Evolutionary conservation across 2,797 vertebrate species (phyloP).

Genomic region (Xerus rutilus): DNA sequence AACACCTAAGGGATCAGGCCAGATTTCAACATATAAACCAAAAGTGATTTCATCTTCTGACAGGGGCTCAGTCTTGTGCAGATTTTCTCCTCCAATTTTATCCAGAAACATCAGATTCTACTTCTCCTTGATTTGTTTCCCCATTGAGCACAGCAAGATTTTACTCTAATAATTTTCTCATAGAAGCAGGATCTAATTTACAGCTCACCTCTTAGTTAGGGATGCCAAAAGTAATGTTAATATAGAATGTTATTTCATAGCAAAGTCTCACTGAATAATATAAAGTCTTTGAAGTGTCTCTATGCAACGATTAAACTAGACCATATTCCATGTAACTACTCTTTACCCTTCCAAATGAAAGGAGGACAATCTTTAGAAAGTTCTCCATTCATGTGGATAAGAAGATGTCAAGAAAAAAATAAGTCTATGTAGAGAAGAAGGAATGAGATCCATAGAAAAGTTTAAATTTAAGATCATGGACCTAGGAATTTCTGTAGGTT

Average conservation of each 20-base stretch:
- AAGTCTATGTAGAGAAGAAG: not conserved
- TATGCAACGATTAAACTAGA: not conserved
- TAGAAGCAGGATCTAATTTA: not conserved
- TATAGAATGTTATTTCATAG: not conserved
- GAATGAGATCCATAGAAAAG: not conserved
- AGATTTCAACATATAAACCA: not conserved
- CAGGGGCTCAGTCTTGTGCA: not conserved
- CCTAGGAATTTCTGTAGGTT: not conserved
- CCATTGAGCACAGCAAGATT: not conserved
- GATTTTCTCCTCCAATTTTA: not conserved
- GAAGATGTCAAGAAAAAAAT: not conserved
- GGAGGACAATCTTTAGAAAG: not conserved
- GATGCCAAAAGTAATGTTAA: not conserved
- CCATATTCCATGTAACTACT: not conserved
- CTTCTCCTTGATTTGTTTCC: not conserved
- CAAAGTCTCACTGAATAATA: not conserved
- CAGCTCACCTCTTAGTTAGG: not conserved
- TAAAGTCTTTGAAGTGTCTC: not conserved
- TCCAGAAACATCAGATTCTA: not conserved
- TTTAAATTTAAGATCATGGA: not conserved
- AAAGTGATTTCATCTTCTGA: not conserved
- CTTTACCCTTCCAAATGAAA: not conserved
- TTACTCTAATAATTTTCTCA: not conserved
- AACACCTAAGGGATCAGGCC: not conserved
- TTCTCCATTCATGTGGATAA: not conserved